Evolutionary conservation across 2,888 invertebrate species (phyloP), one percentile per base, ranked within the genome.

Genomic region (Eustalomyia histrio): DNA sequence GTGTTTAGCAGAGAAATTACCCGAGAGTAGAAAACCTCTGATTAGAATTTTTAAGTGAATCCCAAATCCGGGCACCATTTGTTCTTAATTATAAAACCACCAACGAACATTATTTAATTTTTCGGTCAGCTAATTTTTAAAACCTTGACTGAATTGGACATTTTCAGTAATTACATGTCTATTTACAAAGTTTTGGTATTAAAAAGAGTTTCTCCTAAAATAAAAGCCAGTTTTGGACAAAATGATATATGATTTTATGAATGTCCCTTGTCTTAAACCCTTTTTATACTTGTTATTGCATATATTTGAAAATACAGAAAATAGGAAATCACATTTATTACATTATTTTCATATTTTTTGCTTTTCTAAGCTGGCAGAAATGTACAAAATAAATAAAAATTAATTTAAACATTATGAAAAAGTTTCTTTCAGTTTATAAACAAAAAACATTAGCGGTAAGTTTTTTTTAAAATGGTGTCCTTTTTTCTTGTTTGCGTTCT

Each of bases 271-370:
- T 5, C 43, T 47, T n/a, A 12, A 39, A 39, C 39, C 39, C 39
- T 47, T 47, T 47, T 47, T 47, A n/a, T n/a, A n/a, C n/a, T 43
- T 4, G 12, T 14, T 43, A 35, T 9, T 35, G 7, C 5, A 5
- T 43, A 2, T 43, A 14, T n/a, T 47, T 47, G 16, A 39, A 39
- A 14, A 60, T 60, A 60, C 8, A 18, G 39, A 18, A 60, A 39
- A 12, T 14, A 39, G 14, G 8, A 63, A 21, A 47, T 47, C 61
- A 24, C 61, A 43, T 63, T 63, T 63, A 60, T 60, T 60, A 35
- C 43, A 63, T 47, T 24, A 63, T 63, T 63, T 43, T 60, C 16
- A 3, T 21, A 21, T 29, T 29, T 47, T 21, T 9, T 24, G n/a
- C 5, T 47, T 16, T 21, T 47, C 6, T 9, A n/a, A 16, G n/a